phyloP scores from a whole-genome alignment of 2,888 invertebrate genomes.

The Meteorus colon region DNA sequence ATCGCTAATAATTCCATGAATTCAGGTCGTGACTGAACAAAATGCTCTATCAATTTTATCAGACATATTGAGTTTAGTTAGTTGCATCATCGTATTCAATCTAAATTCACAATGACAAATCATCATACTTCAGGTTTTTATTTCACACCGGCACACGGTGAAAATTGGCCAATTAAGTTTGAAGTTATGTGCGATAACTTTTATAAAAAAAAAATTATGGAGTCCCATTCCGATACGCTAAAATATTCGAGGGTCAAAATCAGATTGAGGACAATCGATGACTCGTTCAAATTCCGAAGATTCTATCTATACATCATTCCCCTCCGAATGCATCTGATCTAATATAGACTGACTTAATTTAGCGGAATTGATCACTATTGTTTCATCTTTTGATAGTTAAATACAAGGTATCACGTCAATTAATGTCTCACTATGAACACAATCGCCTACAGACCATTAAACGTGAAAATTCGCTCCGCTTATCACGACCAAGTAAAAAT shows the following conservation, averaged over 20 bases:
- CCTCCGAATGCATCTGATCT: not conserved
- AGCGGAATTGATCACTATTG: not conserved
- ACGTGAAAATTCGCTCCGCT: not conserved
- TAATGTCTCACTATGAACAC: not conserved
- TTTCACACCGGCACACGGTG: too few species aligned
- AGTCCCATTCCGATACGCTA: too few species aligned
- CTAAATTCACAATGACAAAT: too few species aligned
- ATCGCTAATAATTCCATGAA: too few species aligned
- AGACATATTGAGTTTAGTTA: too few species aligned
- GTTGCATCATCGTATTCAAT: too few species aligned
- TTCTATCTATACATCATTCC: not conserved
- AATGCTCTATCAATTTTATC: too few species aligned
- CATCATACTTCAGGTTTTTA: too few species aligned
- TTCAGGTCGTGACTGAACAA: too few species aligned
- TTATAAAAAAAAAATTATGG: too few species aligned
- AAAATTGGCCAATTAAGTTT: too few species aligned
- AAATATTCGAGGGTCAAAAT: not conserved
- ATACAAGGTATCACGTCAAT: not conserved
- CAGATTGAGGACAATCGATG: not conserved
- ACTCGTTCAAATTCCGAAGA: not conserved
- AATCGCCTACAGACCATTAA: not conserved
- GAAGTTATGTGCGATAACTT: too few species aligned
- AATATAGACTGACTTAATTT: not conserved
- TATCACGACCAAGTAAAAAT: not conserved
- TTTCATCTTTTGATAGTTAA: not conserved